Evolutionary conservation across 2,888 invertebrate genomes (phyloP).

Genomic region (Clostera curtula): DNA sequence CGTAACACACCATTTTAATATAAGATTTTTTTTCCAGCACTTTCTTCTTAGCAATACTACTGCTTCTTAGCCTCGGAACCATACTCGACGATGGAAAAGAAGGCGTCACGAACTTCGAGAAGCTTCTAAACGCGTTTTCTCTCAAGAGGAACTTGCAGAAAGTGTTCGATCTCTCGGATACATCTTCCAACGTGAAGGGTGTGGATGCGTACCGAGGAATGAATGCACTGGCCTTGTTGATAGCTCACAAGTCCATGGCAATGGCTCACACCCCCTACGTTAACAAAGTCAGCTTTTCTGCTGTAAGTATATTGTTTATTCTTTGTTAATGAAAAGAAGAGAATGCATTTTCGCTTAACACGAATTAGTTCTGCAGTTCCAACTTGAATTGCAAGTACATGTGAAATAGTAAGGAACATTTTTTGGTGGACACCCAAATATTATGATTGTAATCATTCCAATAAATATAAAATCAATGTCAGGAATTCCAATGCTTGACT

Average conservation of each 20-base stretch:
- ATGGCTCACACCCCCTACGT: conserved; percentile 74
- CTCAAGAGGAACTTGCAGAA: conserved; percentile 62
- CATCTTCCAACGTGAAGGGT: conserved; percentile 55
- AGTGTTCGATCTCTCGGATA: conserved; percentile 54
- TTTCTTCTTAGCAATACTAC: conserved; percentile 55
- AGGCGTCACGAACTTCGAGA: conserved; percentile 61
- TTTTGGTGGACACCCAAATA: no score
- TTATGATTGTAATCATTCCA: no score
- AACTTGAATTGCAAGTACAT: no score
- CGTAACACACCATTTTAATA: background rate
- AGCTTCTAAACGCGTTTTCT: conserved; percentile 67
- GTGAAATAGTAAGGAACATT: no score
- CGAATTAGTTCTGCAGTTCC: no score
- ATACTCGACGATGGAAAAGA: conserved; percentile 59
- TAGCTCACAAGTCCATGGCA: conserved; percentile 76
- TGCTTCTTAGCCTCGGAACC: conserved; percentile 56
- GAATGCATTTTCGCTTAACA: no score
- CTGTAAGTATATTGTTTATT: conserved; percentile 55
- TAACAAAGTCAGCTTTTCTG: conserved; percentile 70
- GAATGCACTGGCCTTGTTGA: conserved; percentile 69
- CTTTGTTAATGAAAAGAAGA: no score
- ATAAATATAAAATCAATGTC: no score
- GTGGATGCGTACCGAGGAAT: conserved; percentile 72
- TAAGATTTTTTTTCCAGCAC: conserved; percentile 40
- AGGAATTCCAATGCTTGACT: no score